Evolutionary conservation across 2,797 vertebrate genomes (phyloP), one percentile per base, ranked within the genome.

Genomic region (Schizothorax lantsangensis): DNA sequence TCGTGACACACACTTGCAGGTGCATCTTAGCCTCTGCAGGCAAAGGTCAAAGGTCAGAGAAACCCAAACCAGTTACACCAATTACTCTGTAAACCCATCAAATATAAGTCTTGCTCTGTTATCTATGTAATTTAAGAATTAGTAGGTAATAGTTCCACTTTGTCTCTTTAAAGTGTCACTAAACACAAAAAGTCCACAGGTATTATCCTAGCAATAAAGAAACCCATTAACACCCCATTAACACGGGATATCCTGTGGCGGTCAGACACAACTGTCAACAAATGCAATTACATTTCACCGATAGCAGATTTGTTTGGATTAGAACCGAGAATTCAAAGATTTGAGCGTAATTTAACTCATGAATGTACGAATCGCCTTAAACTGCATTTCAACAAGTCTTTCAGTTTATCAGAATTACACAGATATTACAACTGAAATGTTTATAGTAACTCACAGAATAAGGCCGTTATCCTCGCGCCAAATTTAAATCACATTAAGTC

Each of bases 21-120:
- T 90, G 83, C n/a, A 62, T 86, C 73, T 85, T 62, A 79, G 49
- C 30, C 79, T 87, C 54, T 82, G 33, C n/a, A 14, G 78, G 52
- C 54, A 64, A 81, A 86, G 43, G 84, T 88, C 47, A 90, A 87
- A 88, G 84, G 69, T 89, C 85, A 88, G 30, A 82, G 38, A 82
- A 75, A 79, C 52, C 7, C 82, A 86, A 88, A 82, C 52, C 57
- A 82, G 54, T 71, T 86, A 33, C 38, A 79, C 77, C n/a, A 75
- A 75, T 68, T 78, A 40, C 59, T 33, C 75, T 80, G 66, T 74
- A 84, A 88, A 84, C 19, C 77, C 59, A 69, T 85, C 57, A 84
- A 59, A 83, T 79, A 45, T 47, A 73, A 33, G 4, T 26, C 23
- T 82, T 47, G 15, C 71, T 43, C 17, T 77, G 75, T 64, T 40